Conservation (phyloP, 2,888 invertebrate genomes). For the Mimumesa dahlbomi region DNA sequence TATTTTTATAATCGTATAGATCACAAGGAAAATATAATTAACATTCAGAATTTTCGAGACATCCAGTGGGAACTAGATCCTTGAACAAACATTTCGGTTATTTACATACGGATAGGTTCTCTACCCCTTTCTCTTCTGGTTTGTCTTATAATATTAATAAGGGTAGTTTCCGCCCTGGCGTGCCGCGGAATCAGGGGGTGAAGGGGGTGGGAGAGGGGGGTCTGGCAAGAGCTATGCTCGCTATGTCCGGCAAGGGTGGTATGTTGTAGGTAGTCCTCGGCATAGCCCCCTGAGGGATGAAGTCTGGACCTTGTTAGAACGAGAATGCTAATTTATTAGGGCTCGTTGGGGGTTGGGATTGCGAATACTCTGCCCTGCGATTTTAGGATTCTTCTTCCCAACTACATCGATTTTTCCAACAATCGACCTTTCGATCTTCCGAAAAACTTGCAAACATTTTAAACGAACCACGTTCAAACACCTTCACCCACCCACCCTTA, state of each 20-base stretch:
- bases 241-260: constrained; percentile 79
- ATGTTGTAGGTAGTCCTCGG: constrained; percentile 76
- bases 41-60: too few species aligned
- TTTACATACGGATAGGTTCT: constrained; percentile 70
- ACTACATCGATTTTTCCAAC: background rate
- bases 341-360: constrained; percentile 54
- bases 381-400: constrained; percentile 56
- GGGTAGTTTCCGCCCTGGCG: constrained; percentile 76
- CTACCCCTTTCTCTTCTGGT: constrained; percentile 53
- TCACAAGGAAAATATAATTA: too few species aligned
- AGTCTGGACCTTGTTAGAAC: constrained; percentile 79
- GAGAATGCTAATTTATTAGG: constrained; percentile 80
- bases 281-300: constrained; percentile 75
- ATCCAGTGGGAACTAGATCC: background rate
- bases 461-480: too few species aligned
- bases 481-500: background rate
- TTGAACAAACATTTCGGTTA: constrained; percentile 69
- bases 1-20: too few species aligned
- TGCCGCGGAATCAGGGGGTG: constrained; percentile 70
- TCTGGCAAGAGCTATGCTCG: constrained; percentile 78
- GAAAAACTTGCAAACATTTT: too few species aligned
- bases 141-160: constrained; percentile 80
- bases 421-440: background rate
- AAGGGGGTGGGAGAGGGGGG: too few species aligned
- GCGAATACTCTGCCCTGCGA: constrained; percentile 50